Base-by-base conservation (phyloP, 2,113 vertebrate species). In the Charina bottae region DNA sequence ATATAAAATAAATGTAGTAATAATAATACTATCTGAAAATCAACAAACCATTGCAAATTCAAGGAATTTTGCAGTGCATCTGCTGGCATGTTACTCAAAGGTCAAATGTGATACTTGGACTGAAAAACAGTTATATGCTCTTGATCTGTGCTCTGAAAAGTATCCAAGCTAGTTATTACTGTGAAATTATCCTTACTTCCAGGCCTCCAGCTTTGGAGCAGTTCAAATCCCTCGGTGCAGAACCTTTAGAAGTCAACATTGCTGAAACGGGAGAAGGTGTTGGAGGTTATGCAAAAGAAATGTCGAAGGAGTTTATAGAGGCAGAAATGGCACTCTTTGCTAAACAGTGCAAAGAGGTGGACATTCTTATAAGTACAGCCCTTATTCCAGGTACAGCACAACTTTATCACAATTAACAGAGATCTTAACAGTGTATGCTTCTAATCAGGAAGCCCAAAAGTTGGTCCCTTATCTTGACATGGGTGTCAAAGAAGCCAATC, bases 191-290 rank as follows among this genome's bases (percentile, higher is more conserved):
- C 2, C 62, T 92, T 92, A 10, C 89, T 11, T 93, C 83, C 95
- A 98, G 97, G 93, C 96, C 96, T 11, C 96, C 98, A 83, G 98
- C 97, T 53, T 92, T 98, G 95, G 97, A 98, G 93, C 97, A 98
- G 92, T 97, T 98, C 92, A 98, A 98, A 94, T 98, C 97, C 0
- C 97, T 98, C 83, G 98, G 97, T 24, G 96, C 96, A 4, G 97
- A 98, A 88, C 96, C 97, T 83, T 95, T 98, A 92, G 97, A 97
- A 95, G 96, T 98, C 26, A 84, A 96, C 24, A 1, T 97, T 85
- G 95, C 94, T 58, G 98, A 98, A 96, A 97, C 95, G 4, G 97
- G 97, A 0, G 98, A 98, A 4, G 97, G 97, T 46, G 95, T 97
- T 6, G 97, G 97, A 15, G 97, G 97, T 62, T 98, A 97, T 37